Evolutionary conservation across 2,113 vertebrate genomes (phyloP).

Genomic region (Semicossyphus pulcher): DNA sequence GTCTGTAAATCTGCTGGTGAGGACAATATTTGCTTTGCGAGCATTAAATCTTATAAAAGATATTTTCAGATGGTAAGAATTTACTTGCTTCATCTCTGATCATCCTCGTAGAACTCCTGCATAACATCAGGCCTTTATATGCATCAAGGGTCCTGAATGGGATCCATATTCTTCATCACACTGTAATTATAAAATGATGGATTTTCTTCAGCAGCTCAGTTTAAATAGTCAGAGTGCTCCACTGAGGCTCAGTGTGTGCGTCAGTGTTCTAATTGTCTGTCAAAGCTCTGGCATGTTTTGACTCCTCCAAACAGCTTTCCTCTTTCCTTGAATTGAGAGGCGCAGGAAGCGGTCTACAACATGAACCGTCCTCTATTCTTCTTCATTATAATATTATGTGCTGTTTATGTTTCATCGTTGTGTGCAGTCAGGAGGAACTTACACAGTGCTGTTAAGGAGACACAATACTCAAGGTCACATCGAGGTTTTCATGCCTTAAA

Average conservation of each 20-base stretch:
- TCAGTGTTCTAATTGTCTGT: background rate
- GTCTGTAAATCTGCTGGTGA: slow-evolving; percentile 87
- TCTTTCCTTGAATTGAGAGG: slow-evolving; percentile 65
- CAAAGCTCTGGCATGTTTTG: slow-evolving; percentile 29
- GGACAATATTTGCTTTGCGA: slow-evolving; percentile 23
- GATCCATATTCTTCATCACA: background rate
- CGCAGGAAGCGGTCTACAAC: slow-evolving; percentile 32
- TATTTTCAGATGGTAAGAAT: too few species aligned
- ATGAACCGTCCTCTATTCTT: slow-evolving; percentile 15
- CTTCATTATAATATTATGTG: background rate
- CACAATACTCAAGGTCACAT: background rate
- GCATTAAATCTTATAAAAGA: background rate
- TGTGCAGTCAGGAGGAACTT: background rate
- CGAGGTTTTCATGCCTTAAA: background rate
- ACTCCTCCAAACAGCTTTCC: slow-evolving; percentile 33
- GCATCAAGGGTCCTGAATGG: background rate
- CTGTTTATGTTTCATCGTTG: background rate
- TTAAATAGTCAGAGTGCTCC: background rate
- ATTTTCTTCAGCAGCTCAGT: background rate
- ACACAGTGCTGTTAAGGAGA: background rate
- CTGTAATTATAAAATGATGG: background rate
- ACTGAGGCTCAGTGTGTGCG: background rate
- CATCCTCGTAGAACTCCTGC: too few species aligned
- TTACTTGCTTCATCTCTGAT: too few species aligned
- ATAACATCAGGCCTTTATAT: too few species aligned